phyloP scores from a whole-genome alignment of 2,113 vertebrate genomes.

The Nesospiza acunhae region DNA sequence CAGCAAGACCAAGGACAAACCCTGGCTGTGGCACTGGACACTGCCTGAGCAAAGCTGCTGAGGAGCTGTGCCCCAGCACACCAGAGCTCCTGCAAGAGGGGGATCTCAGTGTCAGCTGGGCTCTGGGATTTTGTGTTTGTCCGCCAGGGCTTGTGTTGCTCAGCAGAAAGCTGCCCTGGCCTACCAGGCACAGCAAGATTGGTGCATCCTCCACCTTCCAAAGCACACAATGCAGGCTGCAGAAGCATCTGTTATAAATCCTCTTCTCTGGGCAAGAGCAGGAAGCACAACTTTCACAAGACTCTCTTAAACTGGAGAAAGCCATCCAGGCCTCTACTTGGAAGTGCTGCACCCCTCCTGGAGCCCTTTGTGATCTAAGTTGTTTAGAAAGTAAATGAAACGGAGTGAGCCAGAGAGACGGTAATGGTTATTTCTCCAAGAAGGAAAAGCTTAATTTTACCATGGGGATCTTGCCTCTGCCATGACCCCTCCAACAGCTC shows the following conservation, averaged over 20 bases:
- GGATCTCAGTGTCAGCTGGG: neutral
- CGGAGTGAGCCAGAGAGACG: neutral
- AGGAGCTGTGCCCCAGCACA: rapidly evolving
- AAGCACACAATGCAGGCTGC: neutral
- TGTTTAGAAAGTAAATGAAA: conserved; percentile 17
- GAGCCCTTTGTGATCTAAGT: neutral
- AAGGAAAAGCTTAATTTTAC: conserved; percentile 27
- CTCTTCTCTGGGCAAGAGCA: neutral
- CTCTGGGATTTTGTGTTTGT: neutral
- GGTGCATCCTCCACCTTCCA: neutral
- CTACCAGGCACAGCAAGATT: neutral
- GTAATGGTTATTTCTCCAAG: neutral
- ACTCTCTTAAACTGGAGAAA: neutral
- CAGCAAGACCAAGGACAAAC: neutral
- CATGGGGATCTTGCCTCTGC: neutral
- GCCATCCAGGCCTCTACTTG: neutral
- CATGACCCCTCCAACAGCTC: neutral
- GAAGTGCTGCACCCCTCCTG: neutral
- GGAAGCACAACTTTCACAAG: neutral
- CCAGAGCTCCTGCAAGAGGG: neutral
- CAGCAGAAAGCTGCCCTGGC: neutral
- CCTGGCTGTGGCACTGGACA: neutral
- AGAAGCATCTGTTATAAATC: neutral
- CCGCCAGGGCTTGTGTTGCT: neutral
- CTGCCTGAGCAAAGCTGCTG: neutral